Evolutionary conservation across 2,888 invertebrate genomes (phyloP).

Genomic region (Lapara coniferarum): DNA sequence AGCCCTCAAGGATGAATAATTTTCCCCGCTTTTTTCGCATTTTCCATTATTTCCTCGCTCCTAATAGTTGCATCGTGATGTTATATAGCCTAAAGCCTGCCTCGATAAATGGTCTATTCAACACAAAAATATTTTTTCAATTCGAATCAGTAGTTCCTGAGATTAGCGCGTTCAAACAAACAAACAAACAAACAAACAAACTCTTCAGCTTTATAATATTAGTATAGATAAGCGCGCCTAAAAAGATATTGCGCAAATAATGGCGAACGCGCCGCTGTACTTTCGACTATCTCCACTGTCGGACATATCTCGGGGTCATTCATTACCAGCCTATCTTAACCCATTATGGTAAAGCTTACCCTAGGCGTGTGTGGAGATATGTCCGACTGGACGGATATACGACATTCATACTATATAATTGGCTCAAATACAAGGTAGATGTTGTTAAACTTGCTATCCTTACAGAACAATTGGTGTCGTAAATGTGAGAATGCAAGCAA

Average conservation of each 20-base stretch:
- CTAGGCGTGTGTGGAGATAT: constrained; percentile 4
- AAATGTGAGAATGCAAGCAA: background rate
- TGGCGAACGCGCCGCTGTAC: constrained; percentile 9
- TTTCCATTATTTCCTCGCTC: too few species aligned
- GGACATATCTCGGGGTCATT: constrained; percentile 14
- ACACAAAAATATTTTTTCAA: too few species aligned
- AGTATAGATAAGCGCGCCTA: constrained; percentile 22
- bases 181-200: too few species aligned
- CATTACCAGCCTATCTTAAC: constrained; percentile 14
- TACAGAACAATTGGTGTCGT: background rate
- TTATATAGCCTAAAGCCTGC: too few species aligned
- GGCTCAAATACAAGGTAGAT: constrained; percentile 1
- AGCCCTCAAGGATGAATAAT: too few species aligned
- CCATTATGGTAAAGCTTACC: constrained; percentile 5
- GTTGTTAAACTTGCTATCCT: background rate
- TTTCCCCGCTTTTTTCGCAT: too few species aligned
- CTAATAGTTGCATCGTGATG: too few species aligned
- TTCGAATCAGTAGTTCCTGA: too few species aligned
- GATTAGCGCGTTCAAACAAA: too few species aligned
- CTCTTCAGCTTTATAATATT: too few species aligned
- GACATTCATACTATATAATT: constrained; percentile 8
- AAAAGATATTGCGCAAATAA: constrained; percentile 15
- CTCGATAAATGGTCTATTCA: too few species aligned
- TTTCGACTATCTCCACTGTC: constrained; percentile 20
- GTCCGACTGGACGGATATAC: background rate